These are phyloP conservation scores for Nothocercus julius DNA, from an alignment of 2,113 vertebrate species.

Conservation along the genomic window DNA sequence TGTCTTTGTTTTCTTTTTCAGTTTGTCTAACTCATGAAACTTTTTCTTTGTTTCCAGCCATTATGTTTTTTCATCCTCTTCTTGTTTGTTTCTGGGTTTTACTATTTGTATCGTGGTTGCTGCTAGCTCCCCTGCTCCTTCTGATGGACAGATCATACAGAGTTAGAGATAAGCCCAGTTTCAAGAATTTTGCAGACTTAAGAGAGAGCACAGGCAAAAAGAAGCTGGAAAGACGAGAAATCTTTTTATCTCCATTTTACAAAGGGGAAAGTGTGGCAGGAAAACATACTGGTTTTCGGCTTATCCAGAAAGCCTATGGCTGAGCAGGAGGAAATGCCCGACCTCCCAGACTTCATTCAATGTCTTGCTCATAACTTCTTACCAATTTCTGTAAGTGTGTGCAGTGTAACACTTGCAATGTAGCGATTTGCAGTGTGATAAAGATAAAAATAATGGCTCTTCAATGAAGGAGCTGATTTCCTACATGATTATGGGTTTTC, in stretches of 20 bases:
- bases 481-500: not conserved
- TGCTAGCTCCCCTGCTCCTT: not conserved
- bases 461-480: slow-evolving; percentile 11
- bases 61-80: not conserved
- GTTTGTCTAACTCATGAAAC: not conserved
- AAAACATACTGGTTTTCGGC: not conserved
- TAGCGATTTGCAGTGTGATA: slow-evolving; percentile 38
- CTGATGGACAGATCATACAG: not conserved
- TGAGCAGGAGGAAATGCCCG: slow-evolving; percentile 27
- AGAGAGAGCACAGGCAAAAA: not conserved
- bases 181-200: not conserved
- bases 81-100: not conserved
- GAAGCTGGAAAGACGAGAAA: not conserved
- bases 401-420: not conserved
- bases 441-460: not conserved
- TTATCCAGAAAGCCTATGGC: slow-evolving; percentile 13
- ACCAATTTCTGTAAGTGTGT: slow-evolving; percentile 37
- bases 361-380: slow-evolving; percentile 26
- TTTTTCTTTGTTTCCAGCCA: not conserved
- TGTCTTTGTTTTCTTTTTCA: not conserved
- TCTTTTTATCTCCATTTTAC: not conserved
- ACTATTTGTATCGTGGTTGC: not conserved
- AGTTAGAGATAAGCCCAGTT: not conserved
- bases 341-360: slow-evolving; percentile 23
- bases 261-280: not conserved